Evolutionary conservation across 2,113 vertebrate species (phyloP), one percentile per base, ranked within the genome.

Genomic region (Hucho hucho): DNA sequence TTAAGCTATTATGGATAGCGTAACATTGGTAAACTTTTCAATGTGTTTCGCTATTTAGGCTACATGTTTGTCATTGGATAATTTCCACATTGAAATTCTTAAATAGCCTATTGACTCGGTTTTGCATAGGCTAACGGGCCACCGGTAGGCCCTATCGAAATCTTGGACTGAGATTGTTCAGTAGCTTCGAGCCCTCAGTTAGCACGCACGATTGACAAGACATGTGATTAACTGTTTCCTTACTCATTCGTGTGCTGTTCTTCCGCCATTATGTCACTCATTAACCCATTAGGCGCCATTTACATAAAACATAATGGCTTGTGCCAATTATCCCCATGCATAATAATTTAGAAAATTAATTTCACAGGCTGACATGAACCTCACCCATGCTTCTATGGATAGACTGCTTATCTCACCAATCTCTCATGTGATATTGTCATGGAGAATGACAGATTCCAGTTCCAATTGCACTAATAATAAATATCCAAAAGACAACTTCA

Each of bases 191-290:
- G 58, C 66, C 70, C 46, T 29, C 26, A 22, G 58, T 29, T 18
- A 20, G 58, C 43, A 32, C 32, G 24, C 69, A 56, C 43, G 59
- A 70, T 47, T 58, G 69, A 77, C 22, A 58, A 16, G 37, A 59
- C 69, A 37, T 59, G 49, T 59, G 49, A 47, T 64, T 77, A 16
- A 56, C 63, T 16, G 46, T 58, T 77, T 72, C 64, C 43, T 66
- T 47, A 28, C 43, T 77, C 43, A 11, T 58, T 25, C 37, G 26
- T 75, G 16, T 65, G 20, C 24, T 67, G 16, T 77, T 56, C 63
- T 65, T 65, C 76, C 63, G 49, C 75, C 64, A 53, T 67, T 49
- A 56, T 61, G 70, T 77, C 75, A 58, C 32, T 64, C 20, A 72
- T 72, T 68, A 59, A 72, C 70, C 65, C 70, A 11, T 72, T 72